These are phyloP conservation scores for Scrobipalpa costella DNA, from an alignment of 2,888 invertebrate species.

Conservation along the genomic window DNA sequence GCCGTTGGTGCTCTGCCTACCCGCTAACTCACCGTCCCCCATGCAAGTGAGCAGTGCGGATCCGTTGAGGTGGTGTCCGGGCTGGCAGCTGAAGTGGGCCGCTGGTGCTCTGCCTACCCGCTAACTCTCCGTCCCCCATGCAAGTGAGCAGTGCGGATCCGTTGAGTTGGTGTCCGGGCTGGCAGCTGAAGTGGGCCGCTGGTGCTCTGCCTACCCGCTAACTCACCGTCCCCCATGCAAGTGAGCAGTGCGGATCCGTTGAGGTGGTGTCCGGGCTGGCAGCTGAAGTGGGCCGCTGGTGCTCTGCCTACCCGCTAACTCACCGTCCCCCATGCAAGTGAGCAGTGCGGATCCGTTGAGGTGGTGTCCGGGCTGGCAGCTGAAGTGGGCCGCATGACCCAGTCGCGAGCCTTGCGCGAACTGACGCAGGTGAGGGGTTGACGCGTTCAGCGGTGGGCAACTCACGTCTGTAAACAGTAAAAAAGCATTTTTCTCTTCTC, in stretches of 20 bases:
- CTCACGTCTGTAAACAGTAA: slow-evolving; percentile 76
- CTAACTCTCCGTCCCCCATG: slow-evolving; percentile 83
- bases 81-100: slow-evolving; percentile 78
- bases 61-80: slow-evolving; percentile 90
- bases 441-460: slow-evolving; percentile 83
- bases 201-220: slow-evolving; percentile 72
- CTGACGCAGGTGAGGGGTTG: slow-evolving; percentile 83
- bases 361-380: slow-evolving; percentile 90
- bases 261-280: slow-evolving; percentile 89
- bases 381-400: slow-evolving; percentile 86
- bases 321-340: slow-evolving; percentile 90
- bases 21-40: slow-evolving; percentile 82
- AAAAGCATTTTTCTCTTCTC: too few species aligned
- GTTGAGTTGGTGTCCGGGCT: slow-evolving; percentile 88
- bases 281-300: slow-evolving; percentile 86
- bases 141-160: slow-evolving; percentile 91
- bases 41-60: slow-evolving; percentile 89
- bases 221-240: slow-evolving; percentile 88
- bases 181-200: slow-evolving; percentile 87
- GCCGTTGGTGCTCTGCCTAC: too few species aligned
- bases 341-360: slow-evolving; percentile 89
- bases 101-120: too few species aligned
- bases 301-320: slow-evolving; percentile 50
- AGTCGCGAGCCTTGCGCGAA: slow-evolving; percentile 89
- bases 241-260: slow-evolving; percentile 89